Evolutionary conservation across 1,140 invertebrate species (phyloP), one percentile per base, ranked within the genome.

Genomic region (Plectus sambesii): DNA sequence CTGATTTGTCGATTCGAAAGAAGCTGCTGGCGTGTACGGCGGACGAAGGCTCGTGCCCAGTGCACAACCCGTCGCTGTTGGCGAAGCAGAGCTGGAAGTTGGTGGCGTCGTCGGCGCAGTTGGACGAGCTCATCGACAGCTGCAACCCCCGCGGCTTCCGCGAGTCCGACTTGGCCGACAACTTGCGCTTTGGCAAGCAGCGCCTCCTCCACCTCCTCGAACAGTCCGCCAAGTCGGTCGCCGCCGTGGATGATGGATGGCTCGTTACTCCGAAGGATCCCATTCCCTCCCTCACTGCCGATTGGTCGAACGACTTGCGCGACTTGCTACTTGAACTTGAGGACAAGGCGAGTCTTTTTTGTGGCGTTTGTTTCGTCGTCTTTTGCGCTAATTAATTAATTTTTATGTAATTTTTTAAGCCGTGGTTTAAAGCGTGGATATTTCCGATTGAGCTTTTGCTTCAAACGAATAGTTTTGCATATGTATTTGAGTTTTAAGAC

Each of bases 241-340:
- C 49, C 9, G 26, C 38, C 25, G 38, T 30, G 1, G 22, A 42
- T 3, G 26, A 40, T n/a, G n/a, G n/a, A n/a, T n/a, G n/a, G n/a
- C n/a, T n/a, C n/a, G n/a, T n/a, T n/a, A n/a, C n/a, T n/a, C n/a
- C n/a, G 15, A 1, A 58, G 24, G 38, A 55, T 43, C 42, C 51
- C 5, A 44, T 15, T 15, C 29, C 27, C 2, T 19, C 44, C 8
- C 42, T 45, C 2, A 52, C 45, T 6, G 43, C 47, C 9, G 47
- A 55, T 26, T 55, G 49, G 49, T 38, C 51, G 15, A 15, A 17
- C 1, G 52, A 55, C 30, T 45, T 55, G 12, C n/a, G 48, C 17
- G 48, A 52, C 15, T 17, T 55, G 3, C 51, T 55, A 3, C 33
- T 55, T 20, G 52, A 55, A 27, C 36, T 55, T 19, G 52, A 55